Evolutionary conservation across 2,113 vertebrate species (phyloP), one percentile per base, ranked within the genome.

Genomic region (Pangasianodon hypophthalmus): DNA sequence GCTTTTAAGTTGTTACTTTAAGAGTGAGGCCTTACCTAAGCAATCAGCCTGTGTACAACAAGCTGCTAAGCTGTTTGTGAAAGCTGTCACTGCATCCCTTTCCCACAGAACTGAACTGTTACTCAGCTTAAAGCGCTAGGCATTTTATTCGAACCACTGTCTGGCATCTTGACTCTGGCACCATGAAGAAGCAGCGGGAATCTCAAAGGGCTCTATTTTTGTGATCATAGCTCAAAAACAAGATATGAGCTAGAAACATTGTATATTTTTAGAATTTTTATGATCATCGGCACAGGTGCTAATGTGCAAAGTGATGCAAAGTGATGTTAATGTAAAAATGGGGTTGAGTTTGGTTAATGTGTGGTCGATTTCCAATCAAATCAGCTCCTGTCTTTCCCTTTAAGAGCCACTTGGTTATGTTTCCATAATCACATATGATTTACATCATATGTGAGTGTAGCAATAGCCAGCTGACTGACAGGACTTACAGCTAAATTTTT

Each of bases 1-100:
- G 83, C 82, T 85, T 85, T 88, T 86, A 64, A 73, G 73, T 85
- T 81, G 69, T 91, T 90, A 77, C 64, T 90, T 52, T 64, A 88
- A 90, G 32, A 88, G 75, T 32, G 1, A 54, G 9, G 26, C 48
- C 85, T 82, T 69, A 88, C 52, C 69, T 75, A 90, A 91, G 86
- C 52, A 83, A 82, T 85, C 62, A 82, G 26, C 50, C 80, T 54
- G 50, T 73, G 80, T n/a, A 84, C 81, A n/a, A 73, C 21, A 62
- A 84, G 56, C 56, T 84, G 82, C 29, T 84, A 82, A 84, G 37
- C 9, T 46, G 37, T 88, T 82, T 73, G 48, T 41, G 29, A 16
- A 84, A 48, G n/a, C 82, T 41, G 62, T 84, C 80, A 84, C 48
- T 71, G 87, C 37, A 32, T 84, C 48, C 9, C 32, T 69, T 83